phyloP scores from a whole-genome alignment of 1,140 invertebrate genomes.

The Diploscapter pachys region DNA sequence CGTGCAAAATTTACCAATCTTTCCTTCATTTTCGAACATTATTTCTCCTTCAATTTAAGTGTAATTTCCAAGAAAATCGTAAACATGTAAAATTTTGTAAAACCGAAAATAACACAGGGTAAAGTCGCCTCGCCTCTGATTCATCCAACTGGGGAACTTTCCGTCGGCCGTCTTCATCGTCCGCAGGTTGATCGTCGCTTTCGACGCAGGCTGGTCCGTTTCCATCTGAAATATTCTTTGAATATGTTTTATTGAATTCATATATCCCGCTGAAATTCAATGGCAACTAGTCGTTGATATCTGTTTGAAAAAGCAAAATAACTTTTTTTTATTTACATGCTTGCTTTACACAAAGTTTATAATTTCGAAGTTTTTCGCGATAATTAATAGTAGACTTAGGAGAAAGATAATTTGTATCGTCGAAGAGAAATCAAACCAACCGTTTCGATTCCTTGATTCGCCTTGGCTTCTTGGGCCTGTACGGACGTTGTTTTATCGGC shows the following conservation, averaged over 20 bases:
- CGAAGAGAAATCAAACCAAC: too few relatives aligned
- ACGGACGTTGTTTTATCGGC: not conserved
- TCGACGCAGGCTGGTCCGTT: not conserved
- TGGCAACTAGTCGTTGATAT: not conserved
- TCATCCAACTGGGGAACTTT: constrained; percentile 27
- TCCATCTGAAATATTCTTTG: constrained; percentile 7
- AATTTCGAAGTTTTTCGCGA: not conserved
- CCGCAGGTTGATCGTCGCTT: constrained; percentile 27
- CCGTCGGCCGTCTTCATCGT: constrained; percentile 32
- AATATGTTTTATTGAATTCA: too few relatives aligned
- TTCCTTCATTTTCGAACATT: too few relatives aligned
- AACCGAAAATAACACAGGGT: constrained; percentile 1
- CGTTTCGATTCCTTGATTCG: too few relatives aligned
- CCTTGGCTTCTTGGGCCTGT: too few relatives aligned
- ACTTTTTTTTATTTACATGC: constrained; percentile 3
- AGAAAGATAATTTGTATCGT: not conserved
- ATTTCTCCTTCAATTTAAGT: too few relatives aligned
- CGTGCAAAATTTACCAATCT: not conserved
- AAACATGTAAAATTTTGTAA: not conserved
- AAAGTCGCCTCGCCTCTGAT: constrained; percentile 1
- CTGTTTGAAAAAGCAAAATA: not conserved
- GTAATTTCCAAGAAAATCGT: not conserved
- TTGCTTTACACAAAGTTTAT: not conserved
- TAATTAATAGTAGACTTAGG: not conserved
- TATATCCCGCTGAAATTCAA: too few relatives aligned